Evolutionary conservation across 2,113 vertebrate genomes (phyloP).

Genomic region (Dipodomys spectabilis): DNA sequence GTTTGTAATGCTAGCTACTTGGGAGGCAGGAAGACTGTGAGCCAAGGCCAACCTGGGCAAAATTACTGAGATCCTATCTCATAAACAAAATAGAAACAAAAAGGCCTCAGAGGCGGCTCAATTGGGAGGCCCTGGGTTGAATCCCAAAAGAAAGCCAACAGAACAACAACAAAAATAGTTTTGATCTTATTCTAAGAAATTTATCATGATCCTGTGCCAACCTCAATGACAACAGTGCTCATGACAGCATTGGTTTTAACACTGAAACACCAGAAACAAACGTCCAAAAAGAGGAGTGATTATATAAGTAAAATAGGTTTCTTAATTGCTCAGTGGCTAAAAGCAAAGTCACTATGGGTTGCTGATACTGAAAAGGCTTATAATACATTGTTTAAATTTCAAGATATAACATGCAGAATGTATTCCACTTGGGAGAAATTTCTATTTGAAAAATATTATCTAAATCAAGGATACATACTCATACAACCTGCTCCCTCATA

Average conservation of each 20-base stretch:
- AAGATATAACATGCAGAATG: neutral
- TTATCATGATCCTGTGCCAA: neutral
- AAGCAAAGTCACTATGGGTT: constrained; percentile 14
- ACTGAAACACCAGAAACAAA: neutral
- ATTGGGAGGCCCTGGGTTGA: neutral
- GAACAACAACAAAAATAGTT: neutral
- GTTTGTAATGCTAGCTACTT: no score
- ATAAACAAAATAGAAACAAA: no score
- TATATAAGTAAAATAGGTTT: neutral
- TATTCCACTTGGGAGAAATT: no score
- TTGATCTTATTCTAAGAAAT: constrained; percentile 9
- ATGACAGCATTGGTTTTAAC: neutral
- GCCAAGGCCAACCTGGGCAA: neutral
- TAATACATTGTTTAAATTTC: neutral
- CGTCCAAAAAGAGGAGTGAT: neutral
- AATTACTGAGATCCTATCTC: neutral
- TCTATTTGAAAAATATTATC: no score
- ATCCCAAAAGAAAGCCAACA: neutral
- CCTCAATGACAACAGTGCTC: neutral
- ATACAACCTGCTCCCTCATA: no score
- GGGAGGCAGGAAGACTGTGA: no score
- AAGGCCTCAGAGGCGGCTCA: no score
- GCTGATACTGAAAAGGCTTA: neutral
- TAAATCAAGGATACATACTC: no score
- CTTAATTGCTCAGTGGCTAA: neutral